Evolutionary conservation across 2,113 vertebrate genomes (phyloP).

Genomic region (Crotalus helleri): DNA sequence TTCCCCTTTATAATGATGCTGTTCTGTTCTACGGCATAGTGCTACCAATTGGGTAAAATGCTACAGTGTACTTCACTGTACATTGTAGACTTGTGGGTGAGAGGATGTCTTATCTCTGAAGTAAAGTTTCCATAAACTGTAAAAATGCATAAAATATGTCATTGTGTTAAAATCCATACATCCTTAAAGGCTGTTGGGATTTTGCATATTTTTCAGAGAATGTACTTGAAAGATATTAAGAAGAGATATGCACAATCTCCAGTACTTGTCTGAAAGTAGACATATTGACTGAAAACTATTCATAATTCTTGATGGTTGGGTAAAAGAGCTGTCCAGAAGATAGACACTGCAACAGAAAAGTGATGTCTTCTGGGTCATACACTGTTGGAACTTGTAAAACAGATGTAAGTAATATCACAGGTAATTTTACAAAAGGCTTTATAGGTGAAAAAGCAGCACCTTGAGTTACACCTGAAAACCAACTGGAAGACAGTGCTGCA

Average conservation of each 20-base stretch:
- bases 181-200: neutral
- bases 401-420: neutral
- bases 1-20: neutral
- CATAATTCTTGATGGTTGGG: neutral
- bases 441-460: neutral
- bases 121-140: too few species aligned
- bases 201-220: neutral
- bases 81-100: too few species aligned
- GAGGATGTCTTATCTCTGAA: too few species aligned
- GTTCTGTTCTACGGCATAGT: neutral
- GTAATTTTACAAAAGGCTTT: neutral
- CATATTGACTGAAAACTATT: neutral
- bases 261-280: neutral
- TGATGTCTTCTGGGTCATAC: neutral
- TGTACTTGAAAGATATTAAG: neutral
- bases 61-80: too few species aligned
- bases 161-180: neutral
- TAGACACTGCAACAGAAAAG: neutral
- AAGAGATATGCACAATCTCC: neutral
- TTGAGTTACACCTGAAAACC: neutral
- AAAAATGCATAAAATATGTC: too few species aligned
- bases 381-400: neutral
- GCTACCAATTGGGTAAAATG: neutral
- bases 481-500: neutral
- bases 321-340: neutral